Percentiles rank a stretch among this genome's conserved stretches.
Conservation (phyloP, 2,888 invertebrate genomes). For the Himalopsyche anomala region DNA sequence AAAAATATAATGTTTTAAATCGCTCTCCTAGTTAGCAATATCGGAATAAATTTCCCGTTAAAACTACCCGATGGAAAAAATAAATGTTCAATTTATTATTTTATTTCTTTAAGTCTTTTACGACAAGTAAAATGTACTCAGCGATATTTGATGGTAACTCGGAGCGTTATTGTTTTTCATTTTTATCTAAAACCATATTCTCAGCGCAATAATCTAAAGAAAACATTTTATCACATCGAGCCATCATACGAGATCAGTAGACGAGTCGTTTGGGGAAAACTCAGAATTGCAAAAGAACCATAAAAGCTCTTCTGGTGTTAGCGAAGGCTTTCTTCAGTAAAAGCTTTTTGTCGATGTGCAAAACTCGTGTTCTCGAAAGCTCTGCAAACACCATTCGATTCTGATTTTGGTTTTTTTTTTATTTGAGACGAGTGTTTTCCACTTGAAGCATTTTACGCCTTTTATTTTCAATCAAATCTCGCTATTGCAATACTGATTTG, state of each 20-base stretch:
- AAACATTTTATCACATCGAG: background rate
- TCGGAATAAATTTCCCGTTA: too few relatives aligned
- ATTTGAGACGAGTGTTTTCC: background rate
- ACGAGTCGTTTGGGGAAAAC: slow-evolving; percentile 2
- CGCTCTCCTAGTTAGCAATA: too few relatives aligned
- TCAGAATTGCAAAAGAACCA: slow-evolving; percentile 26
- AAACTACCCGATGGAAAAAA: too few relatives aligned
- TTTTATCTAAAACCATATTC: background rate
- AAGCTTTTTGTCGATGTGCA: slow-evolving; percentile 20
- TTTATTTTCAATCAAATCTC: background rate
- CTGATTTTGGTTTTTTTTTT: background rate
- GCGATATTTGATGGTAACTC: too few relatives aligned
- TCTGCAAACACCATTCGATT: slow-evolving; percentile 3
- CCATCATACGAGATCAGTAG: background rate
- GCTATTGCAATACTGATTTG: too few relatives aligned
- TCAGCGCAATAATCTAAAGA: slow-evolving; percentile 6
- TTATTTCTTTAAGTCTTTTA: too few relatives aligned
- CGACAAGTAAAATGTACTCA: too few relatives aligned
- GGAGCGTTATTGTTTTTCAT: background rate
- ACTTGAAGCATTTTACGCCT: background rate
- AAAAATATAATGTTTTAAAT: too few relatives aligned
- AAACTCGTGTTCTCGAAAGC: slow-evolving; percentile 1
- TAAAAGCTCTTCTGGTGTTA: slow-evolving; percentile 22
- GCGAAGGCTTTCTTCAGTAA: slow-evolving; percentile 12
- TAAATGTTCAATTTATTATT: too few relatives aligned